Conservation (phyloP, 2,888 invertebrate genomes). For the Perdita meconis region DNA sequence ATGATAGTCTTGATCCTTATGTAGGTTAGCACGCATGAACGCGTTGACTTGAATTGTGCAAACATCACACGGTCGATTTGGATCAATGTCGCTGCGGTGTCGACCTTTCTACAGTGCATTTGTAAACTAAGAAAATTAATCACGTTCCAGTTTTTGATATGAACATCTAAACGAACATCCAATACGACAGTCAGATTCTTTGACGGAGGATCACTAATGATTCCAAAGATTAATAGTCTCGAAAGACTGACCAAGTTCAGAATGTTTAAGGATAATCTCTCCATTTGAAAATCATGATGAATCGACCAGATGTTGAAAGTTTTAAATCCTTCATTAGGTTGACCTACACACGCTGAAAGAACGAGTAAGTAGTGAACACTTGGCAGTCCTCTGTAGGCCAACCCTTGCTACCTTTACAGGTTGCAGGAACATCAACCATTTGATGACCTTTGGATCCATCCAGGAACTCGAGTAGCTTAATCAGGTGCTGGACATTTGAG, state of each 20-base stretch:
- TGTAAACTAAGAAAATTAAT: constrained; percentile 7
- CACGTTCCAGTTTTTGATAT: neutral
- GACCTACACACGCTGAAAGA: neutral
- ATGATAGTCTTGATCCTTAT: constrained; percentile 18
- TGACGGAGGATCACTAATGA: neutral
- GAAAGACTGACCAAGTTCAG: neutral
- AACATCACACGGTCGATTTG: constrained; percentile 33
- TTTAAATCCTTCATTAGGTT: neutral
- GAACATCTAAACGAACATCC: too few relatives aligned
- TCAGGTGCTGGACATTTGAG: too few relatives aligned
- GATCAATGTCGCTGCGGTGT: constrained; percentile 48
- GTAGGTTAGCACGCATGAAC: constrained; percentile 32
- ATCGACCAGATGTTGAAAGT: neutral
- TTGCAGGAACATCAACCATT: too few relatives aligned
- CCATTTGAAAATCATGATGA: neutral
- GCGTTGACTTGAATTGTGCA: constrained; percentile 33
- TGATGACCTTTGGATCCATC: too few relatives aligned
- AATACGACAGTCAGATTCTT: neutral
- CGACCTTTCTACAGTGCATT: constrained; percentile 14
- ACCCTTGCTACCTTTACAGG: too few relatives aligned
- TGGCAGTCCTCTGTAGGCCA: neutral
- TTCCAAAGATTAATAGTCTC: neutral
- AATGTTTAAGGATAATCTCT: neutral
- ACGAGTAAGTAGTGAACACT: neutral
- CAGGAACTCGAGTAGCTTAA: too few relatives aligned